A percentile compares a stretch with the other conserved stretches of the same genome.
These are phyloP conservation scores for Luehdorfia chinensis DNA, from an alignment of 1,140 invertebrate genomes.

Conservation along the genomic window DNA sequence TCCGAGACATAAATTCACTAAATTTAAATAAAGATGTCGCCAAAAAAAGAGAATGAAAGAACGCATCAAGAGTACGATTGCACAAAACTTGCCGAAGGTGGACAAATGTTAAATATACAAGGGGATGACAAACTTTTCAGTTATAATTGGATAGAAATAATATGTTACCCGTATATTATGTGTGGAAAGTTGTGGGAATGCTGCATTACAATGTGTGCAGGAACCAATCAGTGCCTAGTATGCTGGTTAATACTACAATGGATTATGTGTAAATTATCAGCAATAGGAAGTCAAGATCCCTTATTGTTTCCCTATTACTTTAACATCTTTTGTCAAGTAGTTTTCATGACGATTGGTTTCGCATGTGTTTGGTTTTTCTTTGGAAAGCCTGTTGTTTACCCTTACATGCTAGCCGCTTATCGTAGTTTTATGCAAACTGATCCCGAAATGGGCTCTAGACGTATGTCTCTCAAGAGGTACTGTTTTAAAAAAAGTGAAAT, in stretches of 20 bases:
- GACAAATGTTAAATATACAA: constrained; percentile 43
- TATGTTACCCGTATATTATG: constrained; percentile 63
- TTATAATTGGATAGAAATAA: constrained; percentile 63
- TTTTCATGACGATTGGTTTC: constrained; percentile 45
- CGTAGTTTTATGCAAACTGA: constrained; percentile 22
- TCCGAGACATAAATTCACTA: too few species aligned
- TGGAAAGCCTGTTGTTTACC: constrained; percentile 41
- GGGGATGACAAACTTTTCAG: constrained; percentile 30
- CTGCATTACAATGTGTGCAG: constrained; percentile 47
- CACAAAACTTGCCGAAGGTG: constrained; percentile 15
- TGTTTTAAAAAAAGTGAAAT: constrained; percentile 65
- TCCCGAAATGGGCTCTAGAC: constrained; percentile 23
- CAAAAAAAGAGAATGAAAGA: constrained; percentile 30
- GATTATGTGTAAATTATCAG: constrained; percentile 54
- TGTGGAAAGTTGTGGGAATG: constrained; percentile 54
- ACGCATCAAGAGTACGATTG: constrained; percentile 31
- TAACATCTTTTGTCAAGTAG: constrained; percentile 61
- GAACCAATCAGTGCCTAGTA: constrained; percentile 57
- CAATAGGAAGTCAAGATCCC: constrained; percentile 46
- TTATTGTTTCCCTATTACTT: constrained; percentile 65
- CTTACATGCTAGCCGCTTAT: constrained; percentile 44
- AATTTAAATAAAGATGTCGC: constrained; percentile 39
- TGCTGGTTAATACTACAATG: constrained; percentile 67
- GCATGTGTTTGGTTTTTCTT: constrained; percentile 45
- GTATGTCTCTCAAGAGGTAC: constrained; percentile 47